Conservation (phyloP, 2,888 invertebrate species). For the Allacma fusca region DNA sequence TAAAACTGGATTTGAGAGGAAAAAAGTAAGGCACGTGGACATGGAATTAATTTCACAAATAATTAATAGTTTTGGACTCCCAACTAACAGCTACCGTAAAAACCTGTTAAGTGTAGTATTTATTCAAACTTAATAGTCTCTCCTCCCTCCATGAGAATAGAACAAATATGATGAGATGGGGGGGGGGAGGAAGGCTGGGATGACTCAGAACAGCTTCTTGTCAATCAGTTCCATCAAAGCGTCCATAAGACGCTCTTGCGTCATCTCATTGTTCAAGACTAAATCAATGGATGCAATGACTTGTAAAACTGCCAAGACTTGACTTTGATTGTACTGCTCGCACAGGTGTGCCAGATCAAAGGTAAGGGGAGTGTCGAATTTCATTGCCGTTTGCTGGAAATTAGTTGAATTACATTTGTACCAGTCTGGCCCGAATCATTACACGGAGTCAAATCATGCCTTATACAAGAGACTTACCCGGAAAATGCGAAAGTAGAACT, state of each 20-base stretch:
- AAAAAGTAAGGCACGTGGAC: too few relatives aligned
- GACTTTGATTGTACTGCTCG: slow-evolving; percentile 51
- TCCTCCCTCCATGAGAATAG: too few relatives aligned
- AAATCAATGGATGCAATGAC: slow-evolving; percentile 54
- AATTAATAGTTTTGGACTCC: too few relatives aligned
- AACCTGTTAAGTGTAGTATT: too few relatives aligned
- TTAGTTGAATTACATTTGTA: neutral
- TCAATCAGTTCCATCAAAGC: slow-evolving; percentile 49
- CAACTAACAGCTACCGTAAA: too few relatives aligned
- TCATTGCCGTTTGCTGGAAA: slow-evolving; percentile 17
- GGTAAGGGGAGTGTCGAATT: slow-evolving; percentile 11
- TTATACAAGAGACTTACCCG: slow-evolving; percentile 43
- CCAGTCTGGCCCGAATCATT: neutral
- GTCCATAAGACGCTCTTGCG: slow-evolving; percentile 52
- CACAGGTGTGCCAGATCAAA: slow-evolving; percentile 48
- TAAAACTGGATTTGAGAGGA: too few relatives aligned
- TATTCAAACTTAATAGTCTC: too few relatives aligned
- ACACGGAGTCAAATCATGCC: neutral
- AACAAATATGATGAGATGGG: too few relatives aligned
- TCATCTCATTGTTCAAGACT: slow-evolving; percentile 46
- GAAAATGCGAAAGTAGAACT: slow-evolving; percentile 59
- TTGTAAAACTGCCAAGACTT: slow-evolving; percentile 53
- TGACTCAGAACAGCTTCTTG: neutral
- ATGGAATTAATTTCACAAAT: too few relatives aligned
- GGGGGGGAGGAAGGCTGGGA: too few relatives aligned